These are phyloP conservation scores for Anolis apletophallus DNA, from an alignment of 2,797 vertebrate genomes.

Conservation along the genomic window DNA sequence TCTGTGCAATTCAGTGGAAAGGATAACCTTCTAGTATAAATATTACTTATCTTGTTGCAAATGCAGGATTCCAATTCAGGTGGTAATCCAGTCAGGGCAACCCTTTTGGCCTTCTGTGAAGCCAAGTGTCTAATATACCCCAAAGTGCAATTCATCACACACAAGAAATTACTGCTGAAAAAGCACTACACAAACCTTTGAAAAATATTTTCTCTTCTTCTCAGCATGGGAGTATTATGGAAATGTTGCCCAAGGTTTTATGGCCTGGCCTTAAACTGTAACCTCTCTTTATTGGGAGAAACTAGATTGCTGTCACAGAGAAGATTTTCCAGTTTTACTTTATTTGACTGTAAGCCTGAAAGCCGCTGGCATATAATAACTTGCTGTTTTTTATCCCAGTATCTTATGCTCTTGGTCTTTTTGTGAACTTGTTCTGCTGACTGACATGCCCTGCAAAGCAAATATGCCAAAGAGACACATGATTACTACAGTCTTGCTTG, in stretches of 20 bases:
- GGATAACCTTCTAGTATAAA: not conserved
- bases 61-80: constrained; percentile 2
- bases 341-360: constrained; percentile 67
- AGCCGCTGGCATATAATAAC: constrained; percentile 64
- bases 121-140: constrained; percentile 11
- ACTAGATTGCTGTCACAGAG: constrained; percentile 63
- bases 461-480: constrained; percentile 47
- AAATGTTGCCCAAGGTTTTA: constrained; percentile 51
- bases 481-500: constrained; percentile 65
- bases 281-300: constrained; percentile 60
- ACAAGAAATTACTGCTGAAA: constrained; percentile 16
- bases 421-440: constrained; percentile 65
- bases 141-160: constrained; percentile 9
- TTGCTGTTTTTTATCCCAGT: constrained; percentile 55
- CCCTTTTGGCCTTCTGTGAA: not conserved
- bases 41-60: not conserved
- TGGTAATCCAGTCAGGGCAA: constrained; percentile 4
- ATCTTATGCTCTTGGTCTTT: constrained; percentile 63
- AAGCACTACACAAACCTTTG: constrained; percentile 1
- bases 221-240: constrained; percentile 52
- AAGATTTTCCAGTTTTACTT: constrained; percentile 55
- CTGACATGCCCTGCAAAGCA: constrained; percentile 68
- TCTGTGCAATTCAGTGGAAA: not conserved
- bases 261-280: constrained; percentile 65
- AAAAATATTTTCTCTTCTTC: constrained; percentile 40